A percentile compares a stretch with the other conserved stretches of the same genome.
These are phyloP conservation scores for Pterois miles DNA, from an alignment of 2,797 vertebrate species.

Conservation along the genomic window DNA sequence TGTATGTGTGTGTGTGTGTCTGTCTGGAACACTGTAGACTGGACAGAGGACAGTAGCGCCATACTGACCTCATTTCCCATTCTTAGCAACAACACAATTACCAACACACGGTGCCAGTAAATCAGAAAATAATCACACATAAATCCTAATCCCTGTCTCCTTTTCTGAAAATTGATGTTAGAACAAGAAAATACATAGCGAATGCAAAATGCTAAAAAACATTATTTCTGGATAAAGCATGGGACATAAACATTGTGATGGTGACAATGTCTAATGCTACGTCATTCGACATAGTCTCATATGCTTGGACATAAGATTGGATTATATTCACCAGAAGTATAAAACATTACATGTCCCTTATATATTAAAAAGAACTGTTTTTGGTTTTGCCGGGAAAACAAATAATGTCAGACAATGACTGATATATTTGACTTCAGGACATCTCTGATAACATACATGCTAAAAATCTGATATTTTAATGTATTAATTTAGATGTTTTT, in stretches of 20 bases:
- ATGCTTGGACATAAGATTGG: too few relatives aligned
- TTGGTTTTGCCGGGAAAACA: too few relatives aligned
- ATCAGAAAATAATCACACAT: constrained; percentile 63
- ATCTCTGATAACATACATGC: too few relatives aligned
- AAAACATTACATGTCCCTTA: too few relatives aligned
- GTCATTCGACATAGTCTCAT: neutral
- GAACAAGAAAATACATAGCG: constrained; percentile 14
- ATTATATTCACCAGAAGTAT: too few relatives aligned
- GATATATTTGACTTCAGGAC: neutral
- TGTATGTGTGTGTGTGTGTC: constrained; percentile 44
- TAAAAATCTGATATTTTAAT: too few relatives aligned
- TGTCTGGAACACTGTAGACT: constrained; percentile 66
- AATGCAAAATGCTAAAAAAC: constrained; percentile 14
- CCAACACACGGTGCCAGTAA: constrained; percentile 44
- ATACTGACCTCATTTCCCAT: constrained; percentile 78
- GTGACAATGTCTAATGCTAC: neutral
- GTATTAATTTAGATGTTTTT: too few relatives aligned
- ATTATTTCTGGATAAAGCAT: neutral
- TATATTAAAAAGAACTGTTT: too few relatives aligned
- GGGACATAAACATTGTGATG: neutral
- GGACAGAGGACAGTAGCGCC: constrained; percentile 69
- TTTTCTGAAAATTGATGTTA: constrained; percentile 44
- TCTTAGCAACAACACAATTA: constrained; percentile 65
- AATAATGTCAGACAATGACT: too few relatives aligned
- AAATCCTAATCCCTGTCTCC: constrained; percentile 65